Evolutionary conservation across 2,113 vertebrate species (phyloP).

Genomic region (Sinosuthora webbiana): DNA sequence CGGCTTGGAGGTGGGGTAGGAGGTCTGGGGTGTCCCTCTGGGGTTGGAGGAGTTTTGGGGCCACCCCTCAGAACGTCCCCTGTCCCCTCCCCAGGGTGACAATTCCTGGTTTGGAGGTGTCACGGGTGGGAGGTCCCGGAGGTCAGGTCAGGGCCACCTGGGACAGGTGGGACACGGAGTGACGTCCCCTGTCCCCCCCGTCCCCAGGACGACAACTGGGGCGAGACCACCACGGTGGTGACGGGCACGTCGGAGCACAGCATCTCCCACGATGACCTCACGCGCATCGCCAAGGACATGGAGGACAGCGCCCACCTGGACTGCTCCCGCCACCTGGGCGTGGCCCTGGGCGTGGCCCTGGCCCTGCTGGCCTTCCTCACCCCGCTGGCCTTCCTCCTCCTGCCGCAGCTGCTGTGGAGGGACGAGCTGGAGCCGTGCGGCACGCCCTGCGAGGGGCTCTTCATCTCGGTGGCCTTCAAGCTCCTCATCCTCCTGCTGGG

Average conservation of each 20-base stretch:
- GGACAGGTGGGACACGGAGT: not conserved
- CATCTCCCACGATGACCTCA: constrained; percentile 92
- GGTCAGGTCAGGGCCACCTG: not conserved
- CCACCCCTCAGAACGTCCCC: too few species aligned
- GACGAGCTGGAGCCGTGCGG: constrained; percentile 85
- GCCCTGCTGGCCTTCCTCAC: constrained; percentile 88
- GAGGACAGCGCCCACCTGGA: constrained; percentile 88
- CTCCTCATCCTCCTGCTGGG: constrained; percentile 90
- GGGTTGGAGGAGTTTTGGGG: too few species aligned
- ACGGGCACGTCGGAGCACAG: constrained; percentile 93
- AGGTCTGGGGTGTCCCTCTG: too few species aligned
- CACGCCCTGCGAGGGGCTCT: constrained; percentile 89
- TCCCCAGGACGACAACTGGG: constrained; percentile 92
- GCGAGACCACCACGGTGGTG: constrained; percentile 90
- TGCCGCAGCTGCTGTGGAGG: constrained; percentile 88
- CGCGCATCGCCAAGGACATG: constrained; percentile 88
- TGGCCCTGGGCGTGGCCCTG: constrained; percentile 77
- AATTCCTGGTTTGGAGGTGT: too few species aligned
- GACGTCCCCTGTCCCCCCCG: not conserved
- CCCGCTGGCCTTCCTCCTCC: constrained; percentile 87
- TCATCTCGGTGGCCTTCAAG: constrained; percentile 92
- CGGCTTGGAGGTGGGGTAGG: too few species aligned
- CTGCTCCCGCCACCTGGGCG: constrained; percentile 86
- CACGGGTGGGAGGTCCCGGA: not conserved
- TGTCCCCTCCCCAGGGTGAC: too few species aligned